Conservation (phyloP, 2,113 vertebrate genomes). For the Hippopotamus amphibius region DNA sequence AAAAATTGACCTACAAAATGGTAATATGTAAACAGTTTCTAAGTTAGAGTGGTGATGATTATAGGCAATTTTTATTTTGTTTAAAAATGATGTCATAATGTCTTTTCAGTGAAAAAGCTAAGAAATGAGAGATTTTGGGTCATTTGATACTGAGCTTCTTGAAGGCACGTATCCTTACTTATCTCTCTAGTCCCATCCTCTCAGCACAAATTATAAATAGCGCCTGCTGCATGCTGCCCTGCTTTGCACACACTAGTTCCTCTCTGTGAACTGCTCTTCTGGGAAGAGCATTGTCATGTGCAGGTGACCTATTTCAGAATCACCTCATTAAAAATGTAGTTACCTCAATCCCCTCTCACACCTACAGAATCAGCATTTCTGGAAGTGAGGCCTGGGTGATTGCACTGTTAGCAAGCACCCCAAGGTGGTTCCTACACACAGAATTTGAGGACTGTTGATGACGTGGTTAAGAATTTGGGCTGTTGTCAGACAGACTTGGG, state of each 20-base stretch:
- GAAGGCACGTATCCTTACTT: not conserved
- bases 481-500: constrained; percentile 5
- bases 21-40: constrained; percentile 38
- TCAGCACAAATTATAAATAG: not conserved
- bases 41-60: constrained; percentile 16
- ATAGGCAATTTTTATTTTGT: constrained; percentile 22
- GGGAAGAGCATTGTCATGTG: not conserved
- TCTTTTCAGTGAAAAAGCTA: not conserved
- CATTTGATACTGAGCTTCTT: not conserved
- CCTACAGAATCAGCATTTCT: not conserved
- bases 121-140: not conserved
- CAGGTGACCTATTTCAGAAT: constrained; percentile 5
- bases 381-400: not conserved
- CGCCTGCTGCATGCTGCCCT: not conserved
- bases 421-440: not conserved
- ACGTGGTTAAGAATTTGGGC: not conserved
- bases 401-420: not conserved
- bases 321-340: not conserved
- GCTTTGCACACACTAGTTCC: not conserved
- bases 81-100: constrained; percentile 19
- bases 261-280: constrained; percentile 5
- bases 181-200: not conserved
- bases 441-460: not conserved
- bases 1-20: constrained; percentile 57
- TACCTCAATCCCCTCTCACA: not conserved